Percentiles rank a stretch among this genome's conserved stretches.
These are phyloP conservation scores for Brachionus rotundiformis DNA, from an alignment of 1,140 invertebrate genomes.

Conservation along the genomic window DNA sequence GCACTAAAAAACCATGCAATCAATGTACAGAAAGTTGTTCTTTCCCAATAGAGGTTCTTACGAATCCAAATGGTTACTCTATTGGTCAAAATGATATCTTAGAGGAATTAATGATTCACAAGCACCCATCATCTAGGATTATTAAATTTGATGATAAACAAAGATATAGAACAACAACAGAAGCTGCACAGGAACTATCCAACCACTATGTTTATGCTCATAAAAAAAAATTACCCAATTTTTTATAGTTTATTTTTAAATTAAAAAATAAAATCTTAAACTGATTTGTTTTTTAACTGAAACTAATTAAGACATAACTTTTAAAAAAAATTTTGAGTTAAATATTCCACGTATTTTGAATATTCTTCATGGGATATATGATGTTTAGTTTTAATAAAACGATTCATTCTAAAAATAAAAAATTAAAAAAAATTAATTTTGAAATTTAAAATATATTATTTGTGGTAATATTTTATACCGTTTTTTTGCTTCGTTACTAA, in stretches of 20 bases:
- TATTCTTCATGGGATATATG: background rate
- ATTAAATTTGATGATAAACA: background rate
- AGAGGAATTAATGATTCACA: constrained; percentile 36
- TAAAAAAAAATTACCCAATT: constrained; percentile 13
- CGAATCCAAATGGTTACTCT: background rate
- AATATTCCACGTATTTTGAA: background rate
- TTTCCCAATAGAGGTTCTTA: background rate
- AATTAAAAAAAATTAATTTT: background rate
- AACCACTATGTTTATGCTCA: constrained; percentile 18
- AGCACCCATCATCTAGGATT: constrained; percentile 12
- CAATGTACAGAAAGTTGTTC: constrained; percentile 18
- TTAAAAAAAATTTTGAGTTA: background rate
- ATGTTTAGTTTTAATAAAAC: background rate
- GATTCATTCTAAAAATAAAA: background rate
- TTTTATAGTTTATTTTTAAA: constrained; percentile 15
- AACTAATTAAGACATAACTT: background rate
- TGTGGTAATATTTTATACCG: background rate
- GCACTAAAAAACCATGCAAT: background rate
- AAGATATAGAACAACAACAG: constrained; percentile 3
- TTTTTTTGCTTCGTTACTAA: background rate
- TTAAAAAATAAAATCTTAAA: background rate
- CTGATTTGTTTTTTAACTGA: background rate
- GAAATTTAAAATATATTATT: background rate
- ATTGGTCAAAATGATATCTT: constrained; percentile 4
- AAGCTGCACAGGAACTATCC: background rate